phyloP scores from a whole-genome alignment of 2,113 vertebrate genomes.

The Odontophorus gujanensis region DNA sequence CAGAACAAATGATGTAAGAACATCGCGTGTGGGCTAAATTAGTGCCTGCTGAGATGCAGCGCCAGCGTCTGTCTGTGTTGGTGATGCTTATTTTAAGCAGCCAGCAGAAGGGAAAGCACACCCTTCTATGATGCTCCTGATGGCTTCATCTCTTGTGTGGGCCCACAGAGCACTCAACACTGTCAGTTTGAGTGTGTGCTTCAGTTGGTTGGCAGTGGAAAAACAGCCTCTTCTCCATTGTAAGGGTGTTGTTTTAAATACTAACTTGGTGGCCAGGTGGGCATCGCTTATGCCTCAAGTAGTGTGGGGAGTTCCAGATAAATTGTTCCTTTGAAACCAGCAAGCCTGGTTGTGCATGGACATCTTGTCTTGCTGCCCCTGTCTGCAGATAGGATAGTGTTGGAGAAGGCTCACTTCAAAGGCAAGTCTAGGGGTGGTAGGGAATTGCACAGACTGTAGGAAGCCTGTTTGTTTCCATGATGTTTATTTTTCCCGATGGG shows the following conservation, averaged over 20 bases:
- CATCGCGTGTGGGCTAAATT: conserved; percentile 10
- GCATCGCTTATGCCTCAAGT: background rate
- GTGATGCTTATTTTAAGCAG: background rate
- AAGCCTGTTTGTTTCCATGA: background rate
- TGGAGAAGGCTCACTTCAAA: background rate
- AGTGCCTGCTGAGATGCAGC: conserved; percentile 15
- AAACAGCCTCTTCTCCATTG: background rate
- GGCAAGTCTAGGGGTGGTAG: too few relatives aligned
- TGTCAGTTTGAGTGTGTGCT: background rate
- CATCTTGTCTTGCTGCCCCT: background rate
- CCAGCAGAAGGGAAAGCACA: background rate
- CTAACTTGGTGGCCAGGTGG: background rate
- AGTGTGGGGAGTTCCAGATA: background rate
- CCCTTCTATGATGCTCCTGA: background rate
- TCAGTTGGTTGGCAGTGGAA: background rate
- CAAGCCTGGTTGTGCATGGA: background rate
- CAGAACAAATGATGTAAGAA: conserved; percentile 17
- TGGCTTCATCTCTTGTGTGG: rapidly evolving
- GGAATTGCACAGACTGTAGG: background rate
- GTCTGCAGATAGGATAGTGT: background rate
- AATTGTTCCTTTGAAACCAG: background rate
- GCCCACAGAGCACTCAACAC: rapidly evolving
- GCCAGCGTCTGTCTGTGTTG: background rate
- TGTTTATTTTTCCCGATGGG: background rate
- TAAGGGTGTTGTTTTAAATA: background rate